Percentiles rank a stretch among this genome's conserved stretches.
These are phyloP conservation scores for Megathymus violae DNA, from an alignment of 1,140 invertebrate genomes.

Conservation along the genomic window DNA sequence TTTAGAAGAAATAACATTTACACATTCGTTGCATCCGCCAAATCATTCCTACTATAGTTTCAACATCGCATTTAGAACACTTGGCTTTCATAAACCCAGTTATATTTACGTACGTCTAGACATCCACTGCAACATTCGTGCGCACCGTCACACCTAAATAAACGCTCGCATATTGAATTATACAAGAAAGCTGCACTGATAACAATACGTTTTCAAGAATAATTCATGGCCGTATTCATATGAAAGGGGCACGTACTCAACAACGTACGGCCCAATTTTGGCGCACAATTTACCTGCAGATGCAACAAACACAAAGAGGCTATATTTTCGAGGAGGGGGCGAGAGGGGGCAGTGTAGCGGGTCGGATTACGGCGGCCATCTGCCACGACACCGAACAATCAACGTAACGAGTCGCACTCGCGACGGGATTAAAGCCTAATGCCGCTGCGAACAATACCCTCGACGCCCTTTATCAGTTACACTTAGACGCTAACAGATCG, in stretches of 20 bases:
- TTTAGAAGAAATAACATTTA: too few relatives aligned
- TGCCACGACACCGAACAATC: slow-evolving; percentile 78
- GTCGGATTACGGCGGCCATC: slow-evolving; percentile 78
- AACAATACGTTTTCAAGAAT: slow-evolving; percentile 79
- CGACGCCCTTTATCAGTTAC: slow-evolving; percentile 75
- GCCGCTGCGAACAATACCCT: slow-evolving; percentile 74
- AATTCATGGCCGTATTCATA: slow-evolving; percentile 75
- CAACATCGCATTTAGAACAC: neutral
- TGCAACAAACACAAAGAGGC: slow-evolving; percentile 82
- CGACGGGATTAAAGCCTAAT: slow-evolving; percentile 80
- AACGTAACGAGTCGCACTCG: slow-evolving; percentile 76
- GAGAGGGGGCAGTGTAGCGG: slow-evolving; percentile 49
- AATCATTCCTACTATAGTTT: neutral
- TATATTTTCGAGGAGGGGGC: slow-evolving; percentile 66
- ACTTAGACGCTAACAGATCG: slow-evolving; percentile 78
- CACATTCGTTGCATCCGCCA: too few relatives aligned
- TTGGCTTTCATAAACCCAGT: neutral
- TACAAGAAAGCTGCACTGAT: slow-evolving; percentile 64
- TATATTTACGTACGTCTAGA: neutral
- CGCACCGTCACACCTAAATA: slow-evolving; percentile 28
- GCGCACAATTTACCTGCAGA: slow-evolving; percentile 81
- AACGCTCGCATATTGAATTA: slow-evolving; percentile 60
- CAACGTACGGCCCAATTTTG: slow-evolving; percentile 78
- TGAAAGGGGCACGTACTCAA: slow-evolving; percentile 63
- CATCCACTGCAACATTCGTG: neutral